Evolutionary conservation across 2,797 vertebrate genomes (phyloP), one percentile per base, ranked within the genome.

Genomic region (Myripristis murdjan): DNA sequence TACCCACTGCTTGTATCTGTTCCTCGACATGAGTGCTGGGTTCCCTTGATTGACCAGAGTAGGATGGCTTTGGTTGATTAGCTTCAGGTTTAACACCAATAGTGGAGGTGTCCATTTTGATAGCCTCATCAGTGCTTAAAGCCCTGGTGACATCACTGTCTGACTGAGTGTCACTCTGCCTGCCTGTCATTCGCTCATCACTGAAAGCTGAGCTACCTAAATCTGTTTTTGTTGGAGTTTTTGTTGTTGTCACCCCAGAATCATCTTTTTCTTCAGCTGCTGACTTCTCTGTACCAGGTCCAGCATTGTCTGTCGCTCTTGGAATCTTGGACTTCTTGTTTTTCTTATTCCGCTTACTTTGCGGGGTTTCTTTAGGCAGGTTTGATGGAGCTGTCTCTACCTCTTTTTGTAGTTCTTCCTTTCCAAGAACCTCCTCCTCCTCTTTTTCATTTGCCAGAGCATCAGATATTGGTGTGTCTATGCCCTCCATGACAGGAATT

Each of bases 261-360:
- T 64, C 73, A 24, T 54, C 9, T 55, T 60, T 54, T 37, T 73
- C 44, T 23, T 20, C 24, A 16, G 64, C 7, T 0, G 0, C 12
- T 51, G 63, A 10, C 46, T 59, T 82, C 16, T 84, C 80, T 20
- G 63, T 11, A 2, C 44, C 37, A 12, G 57, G 15, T 18, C 80
- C 64, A 33, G 46, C 35, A 63, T 64, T 78, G 22, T 81, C 79
- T 2, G 26, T 11, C 9, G 23, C 67, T 63, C 66, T 81, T 37
- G 22, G 5, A 72, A 10, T 73, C 71, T 88, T 92, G 3, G 12
- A 54, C 62, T 87, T 90, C 60, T 87, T 91, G 60, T 70, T 87
- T 66, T 84, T 91, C 64, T 91, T 92, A 65, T 24, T 31, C 60
- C 75, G 64, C 23, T 69, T 55, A 64, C 63, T 66, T 39, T 79